Conservation (phyloP, 2,797 vertebrate genomes). For the Miichthys miiuy region DNA sequence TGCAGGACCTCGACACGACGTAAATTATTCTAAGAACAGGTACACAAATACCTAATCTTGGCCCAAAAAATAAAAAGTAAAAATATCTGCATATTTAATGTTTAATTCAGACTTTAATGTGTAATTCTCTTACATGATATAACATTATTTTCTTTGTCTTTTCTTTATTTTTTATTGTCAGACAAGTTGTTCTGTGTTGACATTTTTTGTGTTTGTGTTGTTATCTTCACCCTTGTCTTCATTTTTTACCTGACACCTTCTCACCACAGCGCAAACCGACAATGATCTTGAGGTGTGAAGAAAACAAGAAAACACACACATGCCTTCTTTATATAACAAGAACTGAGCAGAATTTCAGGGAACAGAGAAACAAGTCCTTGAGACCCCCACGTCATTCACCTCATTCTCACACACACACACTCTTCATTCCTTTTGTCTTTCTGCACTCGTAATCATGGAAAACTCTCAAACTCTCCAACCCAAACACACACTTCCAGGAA, state of each 20-base stretch:
- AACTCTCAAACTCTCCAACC: background rate
- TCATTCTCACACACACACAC: conserved; percentile 1
- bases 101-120: no score
- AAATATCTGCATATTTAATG: background rate
- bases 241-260: background rate
- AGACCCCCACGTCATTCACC: background rate
- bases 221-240: background rate
- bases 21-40: no score
- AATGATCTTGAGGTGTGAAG: background rate
- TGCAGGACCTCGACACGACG: no score
- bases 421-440: conserved; percentile 4
- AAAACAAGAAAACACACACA: background rate
- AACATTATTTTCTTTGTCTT: no score
- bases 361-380: conserved; percentile 25
- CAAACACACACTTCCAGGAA: conserved; percentile 3
- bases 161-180: no score
- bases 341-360: conserved; percentile 1
- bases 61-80: no score
- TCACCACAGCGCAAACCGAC: background rate
- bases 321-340: background rate
- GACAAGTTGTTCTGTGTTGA: background rate
- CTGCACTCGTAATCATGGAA: conserved; percentile 13
- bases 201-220: no score
- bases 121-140: background rate
- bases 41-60: no score